These are phyloP conservation scores for Lanius ludovicianus DNA, from an alignment of 2,113 vertebrate genomes.

Conservation along the genomic window DNA sequence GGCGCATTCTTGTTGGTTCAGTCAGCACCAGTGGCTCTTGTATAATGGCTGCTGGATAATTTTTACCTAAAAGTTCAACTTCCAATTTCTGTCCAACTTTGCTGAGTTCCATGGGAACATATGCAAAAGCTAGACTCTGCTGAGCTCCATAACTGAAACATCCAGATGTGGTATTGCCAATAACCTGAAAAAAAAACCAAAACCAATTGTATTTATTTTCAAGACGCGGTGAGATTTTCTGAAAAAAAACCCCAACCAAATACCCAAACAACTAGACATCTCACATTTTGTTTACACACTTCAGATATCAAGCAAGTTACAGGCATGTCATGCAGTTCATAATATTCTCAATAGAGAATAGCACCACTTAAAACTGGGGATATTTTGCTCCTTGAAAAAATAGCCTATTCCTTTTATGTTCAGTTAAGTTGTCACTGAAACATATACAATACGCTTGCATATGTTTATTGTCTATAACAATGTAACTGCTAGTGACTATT, in stretches of 20 bases:
- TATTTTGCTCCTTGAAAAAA: not conserved
- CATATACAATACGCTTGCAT: not conserved
- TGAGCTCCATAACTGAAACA: slow-evolving; percentile 88
- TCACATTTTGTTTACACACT: not conserved
- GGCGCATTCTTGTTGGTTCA: slow-evolving; percentile 83
- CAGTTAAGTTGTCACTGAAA: not conserved
- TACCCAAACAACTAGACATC: not conserved
- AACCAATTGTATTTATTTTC: not conserved
- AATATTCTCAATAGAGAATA: not conserved
- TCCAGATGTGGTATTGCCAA: slow-evolving; percentile 96
- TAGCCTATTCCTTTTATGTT: not conserved
- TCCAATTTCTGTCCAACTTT: slow-evolving; percentile 87
- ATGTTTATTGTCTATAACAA: not conserved
- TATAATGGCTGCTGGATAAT: slow-evolving; percentile 82
- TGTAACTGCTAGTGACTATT: not conserved
- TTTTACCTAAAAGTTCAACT: slow-evolving; percentile 90
- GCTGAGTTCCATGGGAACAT: slow-evolving; percentile 85
- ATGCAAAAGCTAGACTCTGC: slow-evolving; percentile 91
- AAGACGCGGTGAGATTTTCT: not conserved
- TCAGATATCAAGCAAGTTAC: not conserved
- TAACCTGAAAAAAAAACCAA: slow-evolving; percentile 75
- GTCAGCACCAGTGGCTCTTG: slow-evolving; percentile 90
- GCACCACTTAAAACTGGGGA: not conserved
- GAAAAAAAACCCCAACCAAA: not conserved
- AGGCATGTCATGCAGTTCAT: not conserved